phyloP scores from a whole-genome alignment of 2,797 vertebrate species.

The Darevskia mixta region DNA sequence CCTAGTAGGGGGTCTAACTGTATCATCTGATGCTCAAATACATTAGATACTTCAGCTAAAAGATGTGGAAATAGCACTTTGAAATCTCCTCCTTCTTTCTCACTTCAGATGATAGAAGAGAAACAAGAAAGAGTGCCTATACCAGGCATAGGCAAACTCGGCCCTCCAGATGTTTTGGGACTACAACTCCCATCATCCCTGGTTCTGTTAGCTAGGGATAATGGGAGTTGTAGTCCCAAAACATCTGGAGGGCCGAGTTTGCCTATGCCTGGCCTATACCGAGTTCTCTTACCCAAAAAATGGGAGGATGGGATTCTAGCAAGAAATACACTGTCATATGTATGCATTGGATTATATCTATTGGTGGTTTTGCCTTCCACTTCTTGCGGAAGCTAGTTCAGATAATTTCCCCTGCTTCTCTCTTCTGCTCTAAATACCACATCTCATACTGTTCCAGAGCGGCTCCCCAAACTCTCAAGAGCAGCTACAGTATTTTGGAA shows the following conservation, averaged over 20 bases:
- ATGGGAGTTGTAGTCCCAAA: too few species aligned
- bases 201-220: too few species aligned
- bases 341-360: not conserved
- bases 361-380: not conserved
- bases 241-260: too few species aligned
- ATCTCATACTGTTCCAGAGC: not conserved
- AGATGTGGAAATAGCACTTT: not conserved
- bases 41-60: not conserved
- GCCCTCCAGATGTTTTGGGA: too few species aligned
- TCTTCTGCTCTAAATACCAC: not conserved
- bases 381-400: not conserved
- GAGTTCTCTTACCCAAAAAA: not conserved
- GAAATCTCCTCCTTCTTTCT: not conserved
- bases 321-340: not conserved
- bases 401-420: not conserved
- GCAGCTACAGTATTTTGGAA: too few species aligned
- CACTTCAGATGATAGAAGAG: not conserved
- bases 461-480: not conserved
- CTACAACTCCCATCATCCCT: too few species aligned
- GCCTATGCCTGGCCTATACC: not conserved
- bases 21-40: not conserved
- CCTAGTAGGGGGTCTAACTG: not conserved
- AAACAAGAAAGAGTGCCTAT: not conserved
- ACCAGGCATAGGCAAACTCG: too few species aligned
- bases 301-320: too few species aligned